A percentile compares a stretch with the other conserved stretches of the same genome.
Evolutionary conservation across 2,797 vertebrate species (phyloP).

Genomic region (Mormyrops attenuatus): DNA sequence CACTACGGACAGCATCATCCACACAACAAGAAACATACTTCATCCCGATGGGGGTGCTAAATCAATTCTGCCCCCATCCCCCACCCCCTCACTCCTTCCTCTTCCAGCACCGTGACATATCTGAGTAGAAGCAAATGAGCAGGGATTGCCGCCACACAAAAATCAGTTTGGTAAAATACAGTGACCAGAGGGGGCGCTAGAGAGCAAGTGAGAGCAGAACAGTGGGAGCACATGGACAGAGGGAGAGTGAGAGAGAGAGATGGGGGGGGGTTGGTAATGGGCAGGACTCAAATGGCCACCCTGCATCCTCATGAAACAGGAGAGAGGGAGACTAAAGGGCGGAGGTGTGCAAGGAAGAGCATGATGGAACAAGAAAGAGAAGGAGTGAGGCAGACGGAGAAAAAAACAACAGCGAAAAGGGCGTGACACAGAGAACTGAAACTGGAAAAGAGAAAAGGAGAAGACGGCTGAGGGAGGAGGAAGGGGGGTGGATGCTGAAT

Average conservation of each 20-base stretch:
- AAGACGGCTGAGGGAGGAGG: not conserved
- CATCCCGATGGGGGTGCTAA: slow-evolving; percentile 15
- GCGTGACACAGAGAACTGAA: not conserved
- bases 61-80: not conserved
- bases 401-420: not conserved
- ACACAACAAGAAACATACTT: slow-evolving; percentile 11
- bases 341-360: not conserved
- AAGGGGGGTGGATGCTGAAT: not conserved
- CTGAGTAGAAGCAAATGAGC: not conserved
- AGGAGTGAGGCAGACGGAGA: not conserved
- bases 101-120: not conserved
- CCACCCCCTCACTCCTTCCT: not conserved
- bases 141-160: not conserved
- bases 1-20: not conserved
- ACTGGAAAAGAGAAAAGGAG: not conserved
- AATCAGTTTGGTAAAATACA: not conserved
- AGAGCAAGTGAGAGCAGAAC: not conserved
- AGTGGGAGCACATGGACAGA: not conserved
- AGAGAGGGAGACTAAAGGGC: not conserved
- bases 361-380: not conserved
- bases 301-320: not conserved
- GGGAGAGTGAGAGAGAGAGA: not conserved
- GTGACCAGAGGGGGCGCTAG: not conserved
- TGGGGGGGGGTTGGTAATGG: not conserved
- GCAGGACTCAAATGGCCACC: not conserved